Conservation (phyloP, 2,888 invertebrate species). For the Hirtodrosophila duncani region DNA sequence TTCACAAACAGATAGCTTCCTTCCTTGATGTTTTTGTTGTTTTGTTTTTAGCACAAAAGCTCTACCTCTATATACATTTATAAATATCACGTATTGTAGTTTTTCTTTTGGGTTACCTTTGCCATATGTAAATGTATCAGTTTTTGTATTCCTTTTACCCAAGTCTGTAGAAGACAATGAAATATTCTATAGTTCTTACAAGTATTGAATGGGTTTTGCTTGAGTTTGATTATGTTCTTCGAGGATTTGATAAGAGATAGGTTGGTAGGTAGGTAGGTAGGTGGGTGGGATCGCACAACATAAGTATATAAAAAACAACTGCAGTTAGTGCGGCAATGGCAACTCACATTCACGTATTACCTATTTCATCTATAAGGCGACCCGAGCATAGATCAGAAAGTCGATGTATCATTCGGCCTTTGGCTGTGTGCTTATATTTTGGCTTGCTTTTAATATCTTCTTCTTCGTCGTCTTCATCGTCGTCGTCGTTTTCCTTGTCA, state of each 20-base stretch:
- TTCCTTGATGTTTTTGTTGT: constrained; percentile 7
- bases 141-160: constrained; percentile 45
- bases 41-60: constrained; percentile 59
- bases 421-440: constrained; percentile 53
- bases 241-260: constrained; percentile 4
- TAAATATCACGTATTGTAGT: constrained; percentile 4
- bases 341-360: constrained; percentile 77
- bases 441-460: constrained; percentile 77
- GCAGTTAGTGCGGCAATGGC: constrained; percentile 59
- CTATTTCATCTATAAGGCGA: constrained; percentile 76
- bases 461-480: constrained; percentile 75
- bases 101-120: constrained; percentile 56
- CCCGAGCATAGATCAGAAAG: constrained; percentile 72
- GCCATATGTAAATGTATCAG: constrained; percentile 49
- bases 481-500: constrained; percentile 77
- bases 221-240: constrained; percentile 14
- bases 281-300: constrained; percentile 34
- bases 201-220: constrained; percentile 4
- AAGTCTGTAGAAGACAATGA: constrained; percentile 65
- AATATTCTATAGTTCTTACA: constrained; percentile 34
- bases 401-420: constrained; percentile 63
- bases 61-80: constrained; percentile 33
- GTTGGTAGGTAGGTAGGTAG: constrained; percentile 4
- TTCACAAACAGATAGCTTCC: too few relatives aligned
- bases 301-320: constrained; percentile 34